A percentile compares a stretch with the other conserved stretches of the same genome.
These are phyloP conservation scores for Leptopilina clavipes DNA, from an alignment of 1,140 invertebrate genomes.

Conservation along the genomic window DNA sequence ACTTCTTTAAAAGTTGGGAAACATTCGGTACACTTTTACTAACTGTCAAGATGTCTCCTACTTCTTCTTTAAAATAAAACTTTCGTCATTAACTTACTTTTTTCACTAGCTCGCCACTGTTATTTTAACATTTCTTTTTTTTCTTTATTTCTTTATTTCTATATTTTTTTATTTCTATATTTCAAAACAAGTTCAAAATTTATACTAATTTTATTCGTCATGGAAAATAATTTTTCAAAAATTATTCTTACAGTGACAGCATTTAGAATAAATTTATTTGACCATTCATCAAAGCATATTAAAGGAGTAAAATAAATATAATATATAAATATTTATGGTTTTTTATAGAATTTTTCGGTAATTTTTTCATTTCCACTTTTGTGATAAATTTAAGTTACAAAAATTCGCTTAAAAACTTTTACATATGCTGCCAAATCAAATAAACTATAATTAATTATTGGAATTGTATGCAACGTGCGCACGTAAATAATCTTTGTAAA, in stretches of 20 bases:
- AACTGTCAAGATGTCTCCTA: constrained; percentile 3
- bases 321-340: too few species aligned
- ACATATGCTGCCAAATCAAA: constrained; percentile 28
- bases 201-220: background rate
- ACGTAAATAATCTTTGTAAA: constrained; percentile 17
- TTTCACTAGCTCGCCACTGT: background rate
- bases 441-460: constrained; percentile 1
- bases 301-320: too few species aligned
- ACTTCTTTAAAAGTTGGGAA: background rate
- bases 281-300: too few species aligned
- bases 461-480: background rate
- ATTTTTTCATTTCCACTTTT: background rate
- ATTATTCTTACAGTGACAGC: background rate
- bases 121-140: background rate
- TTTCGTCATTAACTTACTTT: constrained; percentile 7
- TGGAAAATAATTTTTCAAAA: background rate
- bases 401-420: background rate
- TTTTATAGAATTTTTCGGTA: too few species aligned
- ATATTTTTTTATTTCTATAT: background rate
- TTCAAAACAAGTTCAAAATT: background rate
- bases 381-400: background rate
- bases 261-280: constrained; percentile 13
- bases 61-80: background rate
- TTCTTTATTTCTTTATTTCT: too few species aligned
- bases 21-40: background rate